Conservation (phyloP, 2,797 vertebrate genomes). For the Mico argentatus region DNA sequence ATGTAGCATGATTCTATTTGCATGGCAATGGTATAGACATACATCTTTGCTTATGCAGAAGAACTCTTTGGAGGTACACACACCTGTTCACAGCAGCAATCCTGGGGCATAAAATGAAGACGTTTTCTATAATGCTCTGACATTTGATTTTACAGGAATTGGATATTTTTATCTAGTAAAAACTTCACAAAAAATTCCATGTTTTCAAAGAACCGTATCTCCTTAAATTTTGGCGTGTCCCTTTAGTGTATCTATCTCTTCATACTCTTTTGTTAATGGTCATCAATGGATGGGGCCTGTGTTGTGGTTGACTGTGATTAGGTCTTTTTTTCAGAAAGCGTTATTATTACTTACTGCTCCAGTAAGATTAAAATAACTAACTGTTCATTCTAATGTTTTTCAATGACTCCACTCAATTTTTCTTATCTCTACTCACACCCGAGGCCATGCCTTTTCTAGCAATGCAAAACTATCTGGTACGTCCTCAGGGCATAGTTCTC, state of each 20-base stretch:
- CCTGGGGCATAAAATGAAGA: neutral
- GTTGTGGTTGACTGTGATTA: neutral
- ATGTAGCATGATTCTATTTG: neutral
- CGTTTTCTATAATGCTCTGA: neutral
- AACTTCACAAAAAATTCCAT: neutral
- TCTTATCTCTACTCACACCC: neutral
- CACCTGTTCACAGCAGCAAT: neutral
- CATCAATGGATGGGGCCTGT: neutral
- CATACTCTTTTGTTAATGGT: neutral
- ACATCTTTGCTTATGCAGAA: neutral
- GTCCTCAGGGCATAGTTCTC: neutral
- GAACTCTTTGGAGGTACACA: neutral
- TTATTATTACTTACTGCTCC: neutral
- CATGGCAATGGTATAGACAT: neutral
- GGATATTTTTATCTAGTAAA: neutral
- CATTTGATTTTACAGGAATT: neutral
- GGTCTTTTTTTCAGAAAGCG: neutral
- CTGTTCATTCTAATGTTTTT: neutral
- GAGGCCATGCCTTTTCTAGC: neutral
- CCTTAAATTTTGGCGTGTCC: neutral
- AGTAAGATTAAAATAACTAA: neutral
- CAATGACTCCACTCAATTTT: neutral
- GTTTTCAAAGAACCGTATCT: neutral
- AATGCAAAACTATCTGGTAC: neutral
- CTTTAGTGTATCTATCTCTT: neutral